These are phyloP conservation scores for Oncorhynchus tshawytscha DNA, from an alignment of 2,113 vertebrate genomes.

Conservation along the genomic window DNA sequence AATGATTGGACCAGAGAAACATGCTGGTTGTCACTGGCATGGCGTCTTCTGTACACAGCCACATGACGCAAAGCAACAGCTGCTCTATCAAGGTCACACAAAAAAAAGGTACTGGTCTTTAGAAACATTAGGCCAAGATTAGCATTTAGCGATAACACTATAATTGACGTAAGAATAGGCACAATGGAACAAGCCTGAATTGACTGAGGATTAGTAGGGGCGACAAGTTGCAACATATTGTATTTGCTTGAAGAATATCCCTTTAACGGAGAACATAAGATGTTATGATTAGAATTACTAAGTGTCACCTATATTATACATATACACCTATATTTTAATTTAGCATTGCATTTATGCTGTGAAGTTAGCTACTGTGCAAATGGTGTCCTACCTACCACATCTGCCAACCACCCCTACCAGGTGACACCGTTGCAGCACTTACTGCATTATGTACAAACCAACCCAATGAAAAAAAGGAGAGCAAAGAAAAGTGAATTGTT, in stretches of 20 bases:
- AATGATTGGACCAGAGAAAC: not conserved
- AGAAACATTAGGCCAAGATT: too few relatives aligned
- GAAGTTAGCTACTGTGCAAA: not conserved
- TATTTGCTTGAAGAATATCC: too few relatives aligned
- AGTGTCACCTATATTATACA: too few relatives aligned
- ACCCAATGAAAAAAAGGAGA: conserved; percentile 1
- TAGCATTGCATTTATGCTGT: not conserved
- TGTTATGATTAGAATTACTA: too few relatives aligned
- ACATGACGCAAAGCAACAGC: not conserved
- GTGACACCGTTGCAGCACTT: not conserved
- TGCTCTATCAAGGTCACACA: not conserved
- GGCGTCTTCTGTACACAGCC: not conserved
- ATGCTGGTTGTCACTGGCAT: not conserved
- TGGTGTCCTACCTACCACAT: not conserved
- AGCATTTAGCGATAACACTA: too few relatives aligned
- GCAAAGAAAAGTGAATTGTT: not conserved
- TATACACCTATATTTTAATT: not conserved
- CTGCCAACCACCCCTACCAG: not conserved
- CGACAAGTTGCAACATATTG: too few relatives aligned
- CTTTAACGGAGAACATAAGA: not conserved
- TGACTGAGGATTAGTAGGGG: too few relatives aligned
- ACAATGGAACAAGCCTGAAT: too few relatives aligned
- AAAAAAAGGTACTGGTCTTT: not conserved
- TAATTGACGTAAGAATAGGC: too few relatives aligned
- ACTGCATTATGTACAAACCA: not conserved